Base-by-base conservation (phyloP, 2,113 vertebrate species). In the Ammodytes marinus region DNA sequence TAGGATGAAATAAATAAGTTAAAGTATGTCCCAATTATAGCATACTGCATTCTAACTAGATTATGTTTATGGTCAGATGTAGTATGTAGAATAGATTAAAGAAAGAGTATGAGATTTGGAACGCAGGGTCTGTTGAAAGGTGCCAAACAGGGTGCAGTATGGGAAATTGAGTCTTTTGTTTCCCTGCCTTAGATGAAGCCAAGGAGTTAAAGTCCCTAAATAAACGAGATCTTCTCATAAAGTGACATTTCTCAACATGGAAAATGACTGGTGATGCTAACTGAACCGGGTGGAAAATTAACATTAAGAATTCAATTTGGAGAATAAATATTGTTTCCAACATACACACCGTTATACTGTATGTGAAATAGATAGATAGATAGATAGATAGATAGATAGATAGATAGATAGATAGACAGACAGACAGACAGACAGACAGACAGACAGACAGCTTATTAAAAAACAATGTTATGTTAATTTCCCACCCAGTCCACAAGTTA, bases 141-240 rank as follows among this genome's bases (percentile, higher is more conserved):
- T 86, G 81, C 80, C 82, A 84, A 87, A 91, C 87, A 87, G 85
- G 85, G 85, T 91, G 74, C 68, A 84, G 27, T 83, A 69, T 86
- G 80, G 77, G 77, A 87, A 72, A 68, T 54, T 54, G 19, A 78
- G 69, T 75, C 15, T 79, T 78, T 66, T 37, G 17, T 70, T 66
- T 77, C 4, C 45, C 47, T 14, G 13, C 47, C 13, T 35, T 45
- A 27, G 13, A 67, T 74, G 54, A 76, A 55, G 50, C 35, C 46
- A 0, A 4, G 43, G 39, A 82, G 45, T 43, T 59, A 5, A 42
- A 49, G 55, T 0, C 70, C 17, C 8, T 43, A 57, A 80, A 82
- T 35, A 37, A 77, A 57, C 3, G 12, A n/a, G 1, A 57, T 59
- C 10, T n/a, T 40, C 5, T 40, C n/a, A 14, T 39, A 10, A 47